phyloP scores from a whole-genome alignment of 2,797 vertebrate species.

The Amblyraja radiata region DNA sequence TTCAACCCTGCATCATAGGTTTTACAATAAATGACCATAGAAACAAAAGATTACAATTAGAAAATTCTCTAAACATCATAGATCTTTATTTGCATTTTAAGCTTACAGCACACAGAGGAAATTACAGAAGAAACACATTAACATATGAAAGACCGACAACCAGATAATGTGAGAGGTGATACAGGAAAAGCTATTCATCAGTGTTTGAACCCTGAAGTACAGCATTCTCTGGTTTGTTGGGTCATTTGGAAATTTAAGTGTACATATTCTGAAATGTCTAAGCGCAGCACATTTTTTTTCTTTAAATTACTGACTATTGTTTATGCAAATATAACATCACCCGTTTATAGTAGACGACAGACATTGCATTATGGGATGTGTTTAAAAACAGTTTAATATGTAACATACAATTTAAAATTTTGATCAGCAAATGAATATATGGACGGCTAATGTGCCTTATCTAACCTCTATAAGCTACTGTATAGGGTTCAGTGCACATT shows the following conservation, averaged over 20 bases:
- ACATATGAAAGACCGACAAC: constrained; percentile 6
- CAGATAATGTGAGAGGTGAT: constrained; percentile 13
- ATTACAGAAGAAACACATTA: constrained; percentile 31
- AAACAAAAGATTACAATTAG: constrained; percentile 29
- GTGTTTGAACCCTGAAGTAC: constrained; percentile 18
- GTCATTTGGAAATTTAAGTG: constrained; percentile 9
- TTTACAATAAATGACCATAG: constrained; percentile 33
- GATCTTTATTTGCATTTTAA: constrained; percentile 32
- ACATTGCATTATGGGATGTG: neutral
- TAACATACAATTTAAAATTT: neutral
- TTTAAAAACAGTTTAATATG: neutral
- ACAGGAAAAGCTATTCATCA: constrained; percentile 19
- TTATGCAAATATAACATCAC: neutral
- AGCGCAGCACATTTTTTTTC: neutral
- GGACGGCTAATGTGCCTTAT: neutral
- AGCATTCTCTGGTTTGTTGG: neutral
- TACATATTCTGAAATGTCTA: neutral
- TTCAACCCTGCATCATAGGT: constrained; percentile 33
- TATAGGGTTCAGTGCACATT: neutral
- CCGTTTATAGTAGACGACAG: neutral
- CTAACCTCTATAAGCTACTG: neutral
- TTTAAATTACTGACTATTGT: neutral
- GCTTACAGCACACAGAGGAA: constrained; percentile 28
- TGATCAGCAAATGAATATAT: neutral
- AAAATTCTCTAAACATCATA: constrained; percentile 28